Base-by-base conservation (phyloP, 2,797 vertebrate genomes). In the Brachyalestes nurse region DNA sequence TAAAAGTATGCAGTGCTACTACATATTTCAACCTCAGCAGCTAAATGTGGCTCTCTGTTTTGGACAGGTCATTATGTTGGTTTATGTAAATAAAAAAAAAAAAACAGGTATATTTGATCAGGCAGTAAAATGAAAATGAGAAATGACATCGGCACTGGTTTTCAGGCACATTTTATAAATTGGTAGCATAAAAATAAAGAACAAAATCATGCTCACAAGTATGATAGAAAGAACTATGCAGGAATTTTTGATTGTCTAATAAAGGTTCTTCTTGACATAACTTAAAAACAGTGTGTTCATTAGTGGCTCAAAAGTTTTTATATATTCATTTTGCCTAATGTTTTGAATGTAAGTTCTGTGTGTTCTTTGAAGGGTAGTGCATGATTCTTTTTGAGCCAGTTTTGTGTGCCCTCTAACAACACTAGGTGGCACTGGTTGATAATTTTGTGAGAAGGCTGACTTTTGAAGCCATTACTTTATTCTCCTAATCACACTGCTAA, bases 371-470 rank as follows among this genome's bases (percentile, higher is more conserved):
- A 0, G 10, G 9, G 47, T 12, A 57, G 28, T 28, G 28, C 1
- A 1, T 3, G 28, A 28, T 28, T 28, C 28, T 16, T 58, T 71
- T 23, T 17, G 16, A 38, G 12, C 72, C 14, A 51, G 45, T 6
- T 6, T 45, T 45, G 6, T 70, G 12, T 38, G 55, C 16, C 4
- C 17, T 65, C 38, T 65, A 17, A 28, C 28, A 86, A 78, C 94
- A 93, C 85, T 58, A 93, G 93, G 88, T 90, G 94, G 92, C 74
- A 70, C 6, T 86, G 62, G 82, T 5, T 70, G 38, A 65, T 83
- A 61, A 87, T 2, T 19, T 78, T 53, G 5, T 5, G 3, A 5
- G n/a, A 14, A 6, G 10, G 64, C 45, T 45, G n/a, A 19, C 21
- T 45, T 67, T 17, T 10, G 16, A 67, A 1, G 5, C 10, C 49